Evolutionary conservation across 2,888 invertebrate genomes (phyloP).

Genomic region (Athalia cordata): DNA sequence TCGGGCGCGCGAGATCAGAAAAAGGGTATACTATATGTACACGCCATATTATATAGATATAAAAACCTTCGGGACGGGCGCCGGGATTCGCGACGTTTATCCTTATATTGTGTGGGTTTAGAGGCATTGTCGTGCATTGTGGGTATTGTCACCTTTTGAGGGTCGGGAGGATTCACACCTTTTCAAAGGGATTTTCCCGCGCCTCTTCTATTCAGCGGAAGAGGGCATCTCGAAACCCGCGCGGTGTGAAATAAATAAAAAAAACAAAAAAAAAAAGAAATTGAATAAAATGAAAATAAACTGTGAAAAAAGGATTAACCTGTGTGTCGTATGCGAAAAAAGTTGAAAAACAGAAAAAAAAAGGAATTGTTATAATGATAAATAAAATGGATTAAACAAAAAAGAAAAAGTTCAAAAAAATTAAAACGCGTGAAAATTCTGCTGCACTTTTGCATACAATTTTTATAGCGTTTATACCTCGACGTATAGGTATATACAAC

Average conservation of each 20-base stretch:
- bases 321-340: too few species aligned
- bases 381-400: neutral
- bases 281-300: neutral
- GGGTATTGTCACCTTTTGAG: slow-evolving; percentile 69
- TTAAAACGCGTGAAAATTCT: too few species aligned
- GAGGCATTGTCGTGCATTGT: slow-evolving; percentile 65
- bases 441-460: too few species aligned
- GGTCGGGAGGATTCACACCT: slow-evolving; percentile 68
- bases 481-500: too few species aligned
- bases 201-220: slow-evolving; percentile 63
- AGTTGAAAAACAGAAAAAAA: neutral
- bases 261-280: neutral
- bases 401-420: too few species aligned
- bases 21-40: slow-evolving; percentile 39
- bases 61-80: slow-evolving; percentile 3
- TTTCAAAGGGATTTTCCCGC: slow-evolving; percentile 67
- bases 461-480: too few species aligned
- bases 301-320: neutral
- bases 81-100: slow-evolving; percentile 40
- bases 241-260: neutral
- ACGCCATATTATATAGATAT: slow-evolving; percentile 15
- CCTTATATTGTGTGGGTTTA: slow-evolving; percentile 67
- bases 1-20: neutral
- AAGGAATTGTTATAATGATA: neutral
- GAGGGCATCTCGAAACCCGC: slow-evolving; percentile 51